Percentiles rank a stretch among this genome's conserved stretches.
phyloP scores from a whole-genome alignment of 2,113 vertebrate genomes.

The Seriola quinqueradiata region DNA sequence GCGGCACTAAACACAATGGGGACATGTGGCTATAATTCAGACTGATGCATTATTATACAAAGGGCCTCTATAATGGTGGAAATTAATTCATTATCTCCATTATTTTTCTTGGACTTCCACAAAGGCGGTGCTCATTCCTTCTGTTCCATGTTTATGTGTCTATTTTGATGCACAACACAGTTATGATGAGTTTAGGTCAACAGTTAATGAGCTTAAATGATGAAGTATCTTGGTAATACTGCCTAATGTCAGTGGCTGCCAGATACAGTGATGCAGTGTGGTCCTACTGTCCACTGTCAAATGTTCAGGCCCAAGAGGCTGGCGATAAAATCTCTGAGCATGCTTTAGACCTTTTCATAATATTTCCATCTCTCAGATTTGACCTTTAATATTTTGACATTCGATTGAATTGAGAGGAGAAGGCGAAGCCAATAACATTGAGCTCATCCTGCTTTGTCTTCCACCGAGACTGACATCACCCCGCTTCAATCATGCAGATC shows the following conservation, averaged over 20 bases:
- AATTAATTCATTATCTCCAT: conserved; percentile 45
- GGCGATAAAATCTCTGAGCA: conserved; percentile 62
- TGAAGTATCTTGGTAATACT: conserved; percentile 1
- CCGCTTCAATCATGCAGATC: conserved; percentile 66
- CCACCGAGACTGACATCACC: conserved; percentile 43
- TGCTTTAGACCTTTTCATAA: conserved; percentile 75
- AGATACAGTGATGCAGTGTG: not conserved
- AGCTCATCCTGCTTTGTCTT: conserved; percentile 64
- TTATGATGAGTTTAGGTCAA: conserved; percentile 22
- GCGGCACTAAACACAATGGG: conserved; percentile 53
- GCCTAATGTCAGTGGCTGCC: conserved; percentile 17
- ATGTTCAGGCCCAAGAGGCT: conserved; percentile 30
- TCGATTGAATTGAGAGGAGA: conserved; percentile 60
- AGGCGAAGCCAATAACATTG: conserved; percentile 62
- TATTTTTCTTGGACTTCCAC: conserved; percentile 38
- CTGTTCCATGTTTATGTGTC: not conserved
- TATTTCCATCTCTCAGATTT: conserved; percentile 77
- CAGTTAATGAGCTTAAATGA: conserved; percentile 24
- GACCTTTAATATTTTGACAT: conserved; percentile 82
- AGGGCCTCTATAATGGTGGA: not conserved
- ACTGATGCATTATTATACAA: conserved; percentile 37
- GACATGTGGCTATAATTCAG: conserved; percentile 52
- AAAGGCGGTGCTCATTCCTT: not conserved
- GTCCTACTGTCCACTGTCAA: conserved; percentile 40
- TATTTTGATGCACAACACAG: conserved; percentile 15